A percentile compares a stretch with the other conserved stretches of the same genome.
Evolutionary conservation across 2,113 vertebrate genomes (phyloP).

Genomic region (Chloebia gouldiae): DNA sequence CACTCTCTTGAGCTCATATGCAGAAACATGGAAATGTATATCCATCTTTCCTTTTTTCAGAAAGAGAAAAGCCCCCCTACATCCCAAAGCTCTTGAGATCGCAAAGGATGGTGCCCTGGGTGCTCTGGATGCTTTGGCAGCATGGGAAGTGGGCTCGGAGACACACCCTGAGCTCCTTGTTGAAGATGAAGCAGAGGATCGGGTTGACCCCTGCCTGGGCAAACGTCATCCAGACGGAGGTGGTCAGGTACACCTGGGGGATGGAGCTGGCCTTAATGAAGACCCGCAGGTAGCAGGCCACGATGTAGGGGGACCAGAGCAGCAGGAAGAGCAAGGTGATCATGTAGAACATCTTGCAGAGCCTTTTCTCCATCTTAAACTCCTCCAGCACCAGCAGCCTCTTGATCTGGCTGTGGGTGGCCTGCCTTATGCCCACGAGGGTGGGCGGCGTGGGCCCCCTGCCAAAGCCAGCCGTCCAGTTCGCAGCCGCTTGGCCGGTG

Average conservation of each 20-base stretch:
- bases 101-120: slow-evolving; percentile 87
- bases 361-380: slow-evolving; percentile 94
- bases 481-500: slow-evolving; percentile 93
- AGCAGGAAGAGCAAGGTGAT: slow-evolving; percentile 91
- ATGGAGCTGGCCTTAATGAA: slow-evolving; percentile 83
- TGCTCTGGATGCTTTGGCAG: slow-evolving; percentile 85
- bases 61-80: slow-evolving; percentile 43
- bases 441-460: slow-evolving; percentile 93
- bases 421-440: slow-evolving; percentile 91
- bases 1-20: slow-evolving; percentile 40
- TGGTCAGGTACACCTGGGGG: slow-evolving; percentile 89
- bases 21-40: slow-evolving; percentile 43
- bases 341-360: slow-evolving; percentile 97
- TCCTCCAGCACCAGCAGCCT: slow-evolving; percentile 93
- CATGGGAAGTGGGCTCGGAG: slow-evolving; percentile 88
- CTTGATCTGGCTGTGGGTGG: slow-evolving; percentile 84
- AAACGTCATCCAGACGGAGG: slow-evolving; percentile 95
- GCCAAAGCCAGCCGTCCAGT: slow-evolving; percentile 97
- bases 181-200: slow-evolving; percentile 92
- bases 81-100: slow-evolving; percentile 78
- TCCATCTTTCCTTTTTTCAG: slow-evolving; percentile 40
- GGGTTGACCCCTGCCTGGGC: slow-evolving; percentile 94
- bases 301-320: slow-evolving; percentile 93
- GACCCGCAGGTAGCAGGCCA: slow-evolving; percentile 91
- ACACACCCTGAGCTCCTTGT: slow-evolving; percentile 89